These are phyloP conservation scores for Microtus pennsylvanicus DNA, from an alignment of 2,113 vertebrate species.

Conservation along the genomic window DNA sequence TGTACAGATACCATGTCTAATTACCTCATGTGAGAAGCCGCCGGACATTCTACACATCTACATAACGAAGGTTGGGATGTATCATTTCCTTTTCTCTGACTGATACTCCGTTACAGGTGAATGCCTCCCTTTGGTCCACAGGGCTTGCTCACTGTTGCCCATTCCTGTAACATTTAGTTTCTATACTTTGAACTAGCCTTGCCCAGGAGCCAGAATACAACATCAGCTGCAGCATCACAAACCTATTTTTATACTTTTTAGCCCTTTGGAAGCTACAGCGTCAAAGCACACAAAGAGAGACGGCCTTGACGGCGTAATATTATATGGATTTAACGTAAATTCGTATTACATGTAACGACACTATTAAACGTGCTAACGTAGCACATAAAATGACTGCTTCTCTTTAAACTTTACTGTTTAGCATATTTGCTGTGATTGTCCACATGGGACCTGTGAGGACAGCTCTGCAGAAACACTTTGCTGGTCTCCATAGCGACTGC, in stretches of 20 bases:
- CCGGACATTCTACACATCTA: not conserved
- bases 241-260: slow-evolving; percentile 46
- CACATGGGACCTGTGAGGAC: slow-evolving; percentile 77
- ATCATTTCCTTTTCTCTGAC: not conserved
- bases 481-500: slow-evolving; percentile 78
- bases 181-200: not conserved
- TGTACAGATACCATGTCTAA: not conserved
- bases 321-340: slow-evolving; percentile 70
- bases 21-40: not conserved
- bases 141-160: not conserved
- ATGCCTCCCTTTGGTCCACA: not conserved
- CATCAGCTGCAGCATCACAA: not conserved
- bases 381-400: slow-evolving; percentile 75
- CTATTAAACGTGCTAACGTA: slow-evolving; percentile 78
- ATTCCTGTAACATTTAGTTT: not conserved
- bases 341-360: slow-evolving; percentile 69
- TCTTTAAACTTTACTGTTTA: slow-evolving; percentile 81
- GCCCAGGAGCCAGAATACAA: not conserved
- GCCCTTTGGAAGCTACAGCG: slow-evolving; percentile 28
- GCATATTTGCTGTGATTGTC: slow-evolving; percentile 81
- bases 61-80: not conserved
- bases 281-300: slow-evolving; percentile 68
- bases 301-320: slow-evolving; percentile 29
- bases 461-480: slow-evolving; percentile 76
- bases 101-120: not conserved